Base-by-base conservation (phyloP, 2,888 invertebrate genomes). In the Cosmopolites sordidus region DNA sequence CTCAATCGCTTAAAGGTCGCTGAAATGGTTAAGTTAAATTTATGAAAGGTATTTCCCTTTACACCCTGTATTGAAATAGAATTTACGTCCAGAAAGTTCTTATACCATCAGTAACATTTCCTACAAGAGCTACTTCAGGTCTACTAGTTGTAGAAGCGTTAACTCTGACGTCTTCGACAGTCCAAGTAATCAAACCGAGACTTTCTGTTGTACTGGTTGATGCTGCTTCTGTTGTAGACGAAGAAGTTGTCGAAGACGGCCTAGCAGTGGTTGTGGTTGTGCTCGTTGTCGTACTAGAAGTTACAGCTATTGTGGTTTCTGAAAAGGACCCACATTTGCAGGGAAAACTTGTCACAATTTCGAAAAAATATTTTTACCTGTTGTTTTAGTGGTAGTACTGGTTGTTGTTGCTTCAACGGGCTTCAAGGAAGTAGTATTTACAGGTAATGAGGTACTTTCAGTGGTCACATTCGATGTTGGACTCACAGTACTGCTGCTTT, bases 171-270 rank as follows among this genome's bases (percentile, higher is more conserved):
- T 76, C 73, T 45, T 70, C 71, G 0, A 76, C 73, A 1, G 76
- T 75, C 79, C 79, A 79, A 1, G 78, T 79, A 6, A 78, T 75
- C 9, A 79, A 60, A 5, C 73, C 71, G 1, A 74, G 73, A 16
- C 70, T 11, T 61, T 0, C 15, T 47, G 33, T 12, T n/a, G 33
- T 33, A 33, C 4, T 33, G 11, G 33, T 18, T 15, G 47, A 17
- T 14, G 9, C 6, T n/a, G 44, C 14, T 17, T 12, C 40, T 48
- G 44, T 11, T 17, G 30, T 49, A 9, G 41, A 40, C 12, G 33
- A 9, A 9, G 11, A 33, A 6, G 11, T 2, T 9, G 33, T 22
- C 8, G 8, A 3, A 5, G 22, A 22, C 3, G 22, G 3, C 8
- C 4, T 22, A 22, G 4, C 8, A 5, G 22, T 22, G 3, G 22